These are phyloP conservation scores for Pristionchus mayeri DNA, from an alignment of 2,888 invertebrate genomes.

Conservation along the genomic window DNA sequence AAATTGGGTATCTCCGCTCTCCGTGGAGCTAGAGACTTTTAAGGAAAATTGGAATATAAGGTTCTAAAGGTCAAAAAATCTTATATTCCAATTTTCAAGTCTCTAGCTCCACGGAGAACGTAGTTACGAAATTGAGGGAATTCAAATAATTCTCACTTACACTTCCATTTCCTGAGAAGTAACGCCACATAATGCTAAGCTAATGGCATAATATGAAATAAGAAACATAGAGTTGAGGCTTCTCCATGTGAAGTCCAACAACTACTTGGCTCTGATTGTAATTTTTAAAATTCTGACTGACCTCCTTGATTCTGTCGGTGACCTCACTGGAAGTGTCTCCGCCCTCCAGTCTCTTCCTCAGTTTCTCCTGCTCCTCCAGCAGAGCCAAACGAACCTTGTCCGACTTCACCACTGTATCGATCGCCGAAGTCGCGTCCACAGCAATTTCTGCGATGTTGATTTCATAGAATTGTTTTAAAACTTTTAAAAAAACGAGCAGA, in stretches of 20 bases:
- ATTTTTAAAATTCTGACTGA: slow-evolving; percentile 49
- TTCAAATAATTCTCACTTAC: no score
- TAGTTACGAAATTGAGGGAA: no score
- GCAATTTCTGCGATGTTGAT: slow-evolving; percentile 98
- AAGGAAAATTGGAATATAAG: no score
- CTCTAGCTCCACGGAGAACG: no score
- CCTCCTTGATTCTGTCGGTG: slow-evolving; percentile 87
- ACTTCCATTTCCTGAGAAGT: no score
- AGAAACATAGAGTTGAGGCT: no score
- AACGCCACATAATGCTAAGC: background rate
- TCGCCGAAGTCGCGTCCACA: slow-evolving; percentile 93
- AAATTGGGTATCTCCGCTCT: no score
- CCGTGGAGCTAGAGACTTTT: no score
- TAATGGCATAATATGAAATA: background rate
- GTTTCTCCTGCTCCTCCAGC: slow-evolving; percentile 84
- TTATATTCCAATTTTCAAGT: no score
- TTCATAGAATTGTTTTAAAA: slow-evolving; percentile 49
- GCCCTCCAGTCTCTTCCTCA: slow-evolving; percentile 84
- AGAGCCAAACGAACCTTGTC: slow-evolving; percentile 90
- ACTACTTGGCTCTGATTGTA: background rate
- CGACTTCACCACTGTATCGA: slow-evolving; percentile 92
- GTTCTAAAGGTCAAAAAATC: no score
- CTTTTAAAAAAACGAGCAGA: background rate
- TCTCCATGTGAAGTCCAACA: no score
- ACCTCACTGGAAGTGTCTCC: slow-evolving; percentile 83